These are phyloP conservation scores for Hetaerina americana DNA, from an alignment of 1,140 invertebrate genomes.

Conservation along the genomic window DNA sequence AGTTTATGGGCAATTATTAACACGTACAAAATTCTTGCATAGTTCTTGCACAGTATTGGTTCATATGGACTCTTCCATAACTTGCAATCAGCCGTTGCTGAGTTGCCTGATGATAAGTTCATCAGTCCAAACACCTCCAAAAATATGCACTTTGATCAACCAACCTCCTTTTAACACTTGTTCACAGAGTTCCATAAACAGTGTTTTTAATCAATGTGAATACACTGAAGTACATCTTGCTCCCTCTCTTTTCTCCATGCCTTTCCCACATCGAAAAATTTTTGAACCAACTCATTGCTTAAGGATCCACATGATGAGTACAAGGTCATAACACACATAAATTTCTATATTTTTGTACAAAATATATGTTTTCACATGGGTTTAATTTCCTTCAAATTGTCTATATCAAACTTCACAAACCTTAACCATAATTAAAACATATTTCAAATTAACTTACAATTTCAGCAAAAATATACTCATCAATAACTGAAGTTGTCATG, in stretches of 20 bases:
- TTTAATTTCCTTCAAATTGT: background rate
- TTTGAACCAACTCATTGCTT: background rate
- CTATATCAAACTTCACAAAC: background rate
- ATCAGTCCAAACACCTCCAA: background rate
- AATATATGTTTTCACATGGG: background rate
- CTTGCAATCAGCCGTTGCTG: background rate
- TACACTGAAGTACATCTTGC: background rate
- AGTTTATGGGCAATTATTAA: background rate
- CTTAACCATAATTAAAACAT: background rate
- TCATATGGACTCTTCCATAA: background rate
- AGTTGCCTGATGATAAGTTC: background rate
- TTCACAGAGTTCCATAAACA: background rate
- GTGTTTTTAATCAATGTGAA: background rate
- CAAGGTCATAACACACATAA: background rate
- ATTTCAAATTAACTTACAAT: background rate
- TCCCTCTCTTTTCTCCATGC: background rate
- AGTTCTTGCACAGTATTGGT: background rate
- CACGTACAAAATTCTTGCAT: background rate
- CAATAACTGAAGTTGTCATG: background rate
- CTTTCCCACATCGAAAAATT: background rate
- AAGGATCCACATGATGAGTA: background rate
- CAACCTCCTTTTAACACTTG: background rate
- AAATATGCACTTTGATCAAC: background rate
- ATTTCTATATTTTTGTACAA: conserved; percentile 1
- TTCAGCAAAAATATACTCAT: background rate